Evolutionary conservation across 1,140 invertebrate genomes (phyloP).

Genomic region (Lerema accius): DNA sequence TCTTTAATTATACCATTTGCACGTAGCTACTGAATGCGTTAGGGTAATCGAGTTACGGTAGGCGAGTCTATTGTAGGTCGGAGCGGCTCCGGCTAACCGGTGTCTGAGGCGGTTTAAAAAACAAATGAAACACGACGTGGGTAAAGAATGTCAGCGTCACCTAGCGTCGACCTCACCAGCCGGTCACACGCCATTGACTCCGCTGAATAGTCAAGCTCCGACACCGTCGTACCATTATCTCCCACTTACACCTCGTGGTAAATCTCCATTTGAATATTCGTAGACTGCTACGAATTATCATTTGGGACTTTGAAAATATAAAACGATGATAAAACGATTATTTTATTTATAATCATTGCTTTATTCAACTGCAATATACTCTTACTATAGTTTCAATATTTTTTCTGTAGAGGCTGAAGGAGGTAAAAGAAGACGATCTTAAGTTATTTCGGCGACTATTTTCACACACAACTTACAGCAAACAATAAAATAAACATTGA

Average conservation of each 20-base stretch:
- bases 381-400: no score
- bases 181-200: conserved; percentile 76
- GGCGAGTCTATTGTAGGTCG: conserved; percentile 27
- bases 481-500: no score
- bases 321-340: not conserved
- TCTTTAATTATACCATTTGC: conserved; percentile 34
- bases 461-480: not conserved
- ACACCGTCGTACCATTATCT: conserved; percentile 62
- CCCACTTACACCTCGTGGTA: conserved; percentile 59
- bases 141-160: conserved; percentile 72
- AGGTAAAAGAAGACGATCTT: no score
- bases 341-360: no score
- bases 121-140: conserved; percentile 55
- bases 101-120: conserved; percentile 29
- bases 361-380: no score
- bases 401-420: no score
- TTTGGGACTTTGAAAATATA: conserved; percentile 4
- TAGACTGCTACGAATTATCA: conserved; percentile 31
- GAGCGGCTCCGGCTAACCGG: conserved; percentile 23
- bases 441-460: no score
- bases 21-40: conserved; percentile 27
- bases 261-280: conserved; percentile 53
- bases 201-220: conserved; percentile 64
- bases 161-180: conserved; percentile 58
- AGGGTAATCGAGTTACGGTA: conserved; percentile 33